These are phyloP conservation scores for Gracilinanus agilis DNA, from an alignment of 2,113 vertebrate genomes.

Conservation along the genomic window DNA sequence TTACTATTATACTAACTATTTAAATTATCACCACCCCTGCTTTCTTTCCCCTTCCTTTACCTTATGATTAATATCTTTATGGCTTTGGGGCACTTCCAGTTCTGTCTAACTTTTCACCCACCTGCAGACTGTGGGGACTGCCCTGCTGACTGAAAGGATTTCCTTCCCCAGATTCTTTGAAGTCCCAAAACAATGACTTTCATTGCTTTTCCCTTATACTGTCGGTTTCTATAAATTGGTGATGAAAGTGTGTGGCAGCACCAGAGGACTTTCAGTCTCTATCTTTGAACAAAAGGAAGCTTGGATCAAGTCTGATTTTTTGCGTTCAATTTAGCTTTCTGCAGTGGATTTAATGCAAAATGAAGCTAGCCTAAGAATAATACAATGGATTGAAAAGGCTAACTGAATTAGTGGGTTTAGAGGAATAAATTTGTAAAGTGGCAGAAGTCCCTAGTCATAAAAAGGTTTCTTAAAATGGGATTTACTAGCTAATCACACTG, in stretches of 20 bases:
- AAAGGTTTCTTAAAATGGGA: slow-evolving; percentile 92
- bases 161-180: slow-evolving; percentile 91
- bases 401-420: slow-evolving; percentile 93
- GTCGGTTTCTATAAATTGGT: slow-evolving; percentile 90
- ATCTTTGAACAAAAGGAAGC: slow-evolving; percentile 91
- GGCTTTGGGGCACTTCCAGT: slow-evolving; percentile 85
- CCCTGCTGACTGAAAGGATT: slow-evolving; percentile 93
- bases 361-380: slow-evolving; percentile 90
- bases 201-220: slow-evolving; percentile 90
- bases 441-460: slow-evolving; percentile 91
- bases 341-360: slow-evolving; percentile 91
- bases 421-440: slow-evolving; percentile 94
- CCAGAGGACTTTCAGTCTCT: slow-evolving; percentile 89
- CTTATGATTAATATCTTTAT: slow-evolving; percentile 82
- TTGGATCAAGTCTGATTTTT: slow-evolving; percentile 89
- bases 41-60: slow-evolving; percentile 32
- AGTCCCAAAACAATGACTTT: slow-evolving; percentile 92
- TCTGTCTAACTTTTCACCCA: slow-evolving; percentile 91
- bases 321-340: slow-evolving; percentile 91
- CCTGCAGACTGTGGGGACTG: slow-evolving; percentile 87
- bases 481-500: slow-evolving; percentile 89
- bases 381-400: slow-evolving; percentile 93
- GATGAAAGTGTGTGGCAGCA: slow-evolving; percentile 91
- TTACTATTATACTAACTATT: slow-evolving; percentile 71
- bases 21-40: slow-evolving; percentile 53